These are phyloP conservation scores for Cheilosia vernalis DNA, from an alignment of 2,888 invertebrate genomes.

Conservation along the genomic window DNA sequence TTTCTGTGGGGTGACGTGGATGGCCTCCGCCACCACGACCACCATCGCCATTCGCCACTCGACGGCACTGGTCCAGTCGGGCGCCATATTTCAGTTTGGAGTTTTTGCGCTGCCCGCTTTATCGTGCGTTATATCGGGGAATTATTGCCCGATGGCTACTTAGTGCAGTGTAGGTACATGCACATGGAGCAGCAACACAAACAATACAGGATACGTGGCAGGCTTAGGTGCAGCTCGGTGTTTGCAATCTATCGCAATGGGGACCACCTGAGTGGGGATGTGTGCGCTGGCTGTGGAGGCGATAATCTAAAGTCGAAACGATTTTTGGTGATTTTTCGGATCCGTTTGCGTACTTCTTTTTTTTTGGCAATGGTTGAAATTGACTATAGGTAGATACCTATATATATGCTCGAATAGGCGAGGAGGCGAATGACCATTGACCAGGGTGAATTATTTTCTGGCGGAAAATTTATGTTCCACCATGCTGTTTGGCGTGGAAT, in stretches of 20 bases:
- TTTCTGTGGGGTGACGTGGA: slow-evolving; percentile 51
- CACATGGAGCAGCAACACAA: slow-evolving; percentile 59
- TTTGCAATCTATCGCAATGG: slow-evolving; percentile 12
- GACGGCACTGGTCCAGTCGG: slow-evolving; percentile 17
- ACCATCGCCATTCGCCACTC: no score
- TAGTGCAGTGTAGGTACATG: slow-evolving; percentile 65
- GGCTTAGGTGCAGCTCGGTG: slow-evolving; percentile 54
- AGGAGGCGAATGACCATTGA: slow-evolving; percentile 13
- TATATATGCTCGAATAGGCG: background rate
- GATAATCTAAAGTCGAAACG: slow-evolving; percentile 51
- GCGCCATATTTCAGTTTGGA: slow-evolving; percentile 73
- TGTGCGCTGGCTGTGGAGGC: slow-evolving; percentile 40
- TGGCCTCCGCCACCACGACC: slow-evolving; percentile 30
- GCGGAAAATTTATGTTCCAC: slow-evolving; percentile 41
- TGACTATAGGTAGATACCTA: background rate
- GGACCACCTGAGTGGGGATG: slow-evolving; percentile 69
- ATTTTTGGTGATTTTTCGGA: slow-evolving; percentile 44
- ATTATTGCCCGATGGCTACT: slow-evolving; percentile 75
- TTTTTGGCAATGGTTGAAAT: slow-evolving; percentile 1
- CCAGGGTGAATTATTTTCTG: slow-evolving; percentile 23
- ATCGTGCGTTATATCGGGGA: slow-evolving; percentile 74
- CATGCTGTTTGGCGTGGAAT: slow-evolving; percentile 3
- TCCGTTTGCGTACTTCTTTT: slow-evolving; percentile 19
- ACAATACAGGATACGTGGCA: slow-evolving; percentile 44
- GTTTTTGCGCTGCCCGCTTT: slow-evolving; percentile 68